Evolutionary conservation across 2,888 invertebrate genomes (phyloP).

Genomic region (Caenorhabditis plicata): DNA sequence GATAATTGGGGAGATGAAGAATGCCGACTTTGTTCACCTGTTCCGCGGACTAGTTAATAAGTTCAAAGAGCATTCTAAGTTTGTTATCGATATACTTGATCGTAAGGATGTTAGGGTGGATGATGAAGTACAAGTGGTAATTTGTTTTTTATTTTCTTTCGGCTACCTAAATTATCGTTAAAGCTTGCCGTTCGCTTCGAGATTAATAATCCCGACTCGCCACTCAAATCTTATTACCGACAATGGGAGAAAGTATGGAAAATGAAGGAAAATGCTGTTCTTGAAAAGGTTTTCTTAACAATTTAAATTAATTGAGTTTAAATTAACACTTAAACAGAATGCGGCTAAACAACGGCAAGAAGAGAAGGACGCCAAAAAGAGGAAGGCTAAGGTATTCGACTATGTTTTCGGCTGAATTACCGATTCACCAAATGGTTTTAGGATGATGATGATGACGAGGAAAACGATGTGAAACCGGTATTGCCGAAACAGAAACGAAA

Average conservation of each 20-base stretch:
- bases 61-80: conserved; percentile 40
- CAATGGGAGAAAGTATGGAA: conserved; percentile 52
- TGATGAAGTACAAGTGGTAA: conserved; percentile 44
- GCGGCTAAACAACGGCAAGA: conserved; percentile 15
- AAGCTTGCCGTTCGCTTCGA: conserved; percentile 41
- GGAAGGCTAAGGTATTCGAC: conserved; percentile 1
- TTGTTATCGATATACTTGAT: conserved; percentile 21
- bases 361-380: conserved; percentile 13
- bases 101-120: conserved; percentile 24
- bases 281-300: not conserved
- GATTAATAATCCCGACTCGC: conserved; percentile 42
- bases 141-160: conserved; percentile 2
- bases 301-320: not conserved
- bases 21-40: conserved; percentile 36
- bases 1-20: conserved; percentile 39
- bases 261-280: conserved; percentile 30
- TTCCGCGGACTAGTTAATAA: conserved; percentile 45
- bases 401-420: not conserved
- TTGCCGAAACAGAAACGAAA: conserved; percentile 31
- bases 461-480: conserved; percentile 22
- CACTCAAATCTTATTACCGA: conserved; percentile 42
- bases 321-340: conserved; percentile 9
- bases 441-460: conserved; percentile 16
- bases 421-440: too few species aligned
- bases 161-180: too few species aligned